Conservation (phyloP, 2,797 vertebrate species). For the Paguma larvata region DNA sequence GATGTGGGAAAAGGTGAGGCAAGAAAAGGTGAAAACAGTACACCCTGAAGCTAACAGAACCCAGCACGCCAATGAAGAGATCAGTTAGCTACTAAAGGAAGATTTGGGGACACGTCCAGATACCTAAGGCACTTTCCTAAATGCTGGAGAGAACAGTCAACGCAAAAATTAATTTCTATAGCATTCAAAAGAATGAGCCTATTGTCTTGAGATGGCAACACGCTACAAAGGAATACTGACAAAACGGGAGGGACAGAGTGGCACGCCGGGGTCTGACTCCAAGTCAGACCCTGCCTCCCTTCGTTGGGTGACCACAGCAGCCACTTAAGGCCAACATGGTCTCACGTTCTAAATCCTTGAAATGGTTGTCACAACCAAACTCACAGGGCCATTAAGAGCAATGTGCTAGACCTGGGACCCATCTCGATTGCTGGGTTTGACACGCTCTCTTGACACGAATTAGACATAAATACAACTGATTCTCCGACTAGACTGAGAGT, state of each 20-base stretch:
- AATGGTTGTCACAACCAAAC: not conserved
- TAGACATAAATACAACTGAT: not conserved
- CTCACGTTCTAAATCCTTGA: not conserved
- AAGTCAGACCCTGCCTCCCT: not conserved
- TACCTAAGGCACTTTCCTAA: not conserved
- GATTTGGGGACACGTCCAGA: not conserved
- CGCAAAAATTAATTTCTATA: not conserved
- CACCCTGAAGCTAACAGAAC: not conserved
- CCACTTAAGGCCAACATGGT: not conserved
- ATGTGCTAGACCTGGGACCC: too few species aligned
- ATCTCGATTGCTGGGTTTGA: not conserved
- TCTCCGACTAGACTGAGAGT: not conserved
- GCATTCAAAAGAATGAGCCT: not conserved
- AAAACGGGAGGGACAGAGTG: not conserved
- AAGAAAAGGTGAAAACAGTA: not conserved
- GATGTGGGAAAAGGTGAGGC: not conserved
- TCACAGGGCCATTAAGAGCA: not conserved
- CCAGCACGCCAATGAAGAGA: not conserved
- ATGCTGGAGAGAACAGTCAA: not conserved
- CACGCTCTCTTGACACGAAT: not conserved
- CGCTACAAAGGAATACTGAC: not conserved
- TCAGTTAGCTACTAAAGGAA: not conserved
- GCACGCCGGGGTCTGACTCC: not conserved
- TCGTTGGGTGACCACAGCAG: not conserved
- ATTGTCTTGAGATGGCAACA: not conserved